These are phyloP conservation scores for Threskiornis aethiopicus DNA, from an alignment of 2,797 vertebrate genomes.

Conservation along the genomic window DNA sequence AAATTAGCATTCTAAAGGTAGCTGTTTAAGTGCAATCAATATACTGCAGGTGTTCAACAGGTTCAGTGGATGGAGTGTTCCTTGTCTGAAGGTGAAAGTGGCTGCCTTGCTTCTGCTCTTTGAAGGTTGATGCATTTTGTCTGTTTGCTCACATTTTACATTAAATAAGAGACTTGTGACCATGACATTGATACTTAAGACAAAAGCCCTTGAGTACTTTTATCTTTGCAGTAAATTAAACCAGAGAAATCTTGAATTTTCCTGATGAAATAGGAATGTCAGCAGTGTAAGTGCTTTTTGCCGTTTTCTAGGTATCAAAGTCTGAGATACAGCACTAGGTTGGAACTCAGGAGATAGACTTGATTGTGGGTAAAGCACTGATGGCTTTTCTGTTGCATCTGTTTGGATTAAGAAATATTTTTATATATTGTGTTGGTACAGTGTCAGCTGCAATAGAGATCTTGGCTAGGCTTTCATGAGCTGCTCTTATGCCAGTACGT, in stretches of 20 bases:
- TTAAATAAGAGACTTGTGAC: neutral
- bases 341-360: neutral
- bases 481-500: neutral
- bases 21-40: neutral
- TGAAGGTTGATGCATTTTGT: neutral
- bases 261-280: neutral
- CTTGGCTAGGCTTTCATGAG: neutral
- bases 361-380: neutral
- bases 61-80: neutral
- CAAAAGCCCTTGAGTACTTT: neutral
- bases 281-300: neutral
- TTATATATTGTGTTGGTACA: neutral
- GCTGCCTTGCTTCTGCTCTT: neutral
- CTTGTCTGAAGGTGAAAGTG: neutral
- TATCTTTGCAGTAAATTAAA: neutral
- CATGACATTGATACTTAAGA: neutral
- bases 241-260: neutral
- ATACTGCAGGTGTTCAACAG: neutral
- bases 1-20: constrained; percentile 7
- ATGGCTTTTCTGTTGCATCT: neutral
- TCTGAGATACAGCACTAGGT: neutral
- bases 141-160: constrained; percentile 25
- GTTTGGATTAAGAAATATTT: neutral
- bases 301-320: fast-evolving
- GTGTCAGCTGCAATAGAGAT: neutral